These are phyloP conservation scores for Lemur catta DNA, from an alignment of 2,797 vertebrate genomes.

Conservation along the genomic window DNA sequence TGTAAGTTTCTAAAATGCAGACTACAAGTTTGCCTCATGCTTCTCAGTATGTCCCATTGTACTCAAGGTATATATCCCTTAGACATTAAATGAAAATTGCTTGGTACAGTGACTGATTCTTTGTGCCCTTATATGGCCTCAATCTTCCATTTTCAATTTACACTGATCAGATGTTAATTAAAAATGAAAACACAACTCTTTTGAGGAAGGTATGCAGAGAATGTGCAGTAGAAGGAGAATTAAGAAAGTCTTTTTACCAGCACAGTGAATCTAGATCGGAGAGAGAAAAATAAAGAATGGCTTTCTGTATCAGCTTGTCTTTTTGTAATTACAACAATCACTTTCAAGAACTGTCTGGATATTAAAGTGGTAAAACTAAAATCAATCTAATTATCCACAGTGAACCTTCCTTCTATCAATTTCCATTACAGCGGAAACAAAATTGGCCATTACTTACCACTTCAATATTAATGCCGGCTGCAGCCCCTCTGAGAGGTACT, in stretches of 20 bases:
- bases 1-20: not conserved
- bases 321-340: conserved; percentile 71
- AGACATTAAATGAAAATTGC: not conserved
- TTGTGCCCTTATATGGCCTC: not conserved
- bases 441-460: conserved; percentile 62
- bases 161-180: conserved; percentile 5
- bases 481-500: conserved; percentile 57
- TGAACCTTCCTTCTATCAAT: conserved; percentile 75
- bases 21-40: not conserved
- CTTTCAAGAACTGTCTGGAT: conserved; percentile 62
- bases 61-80: not conserved
- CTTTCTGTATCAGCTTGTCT: conserved; percentile 55
- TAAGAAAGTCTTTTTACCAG: conserved; percentile 8
- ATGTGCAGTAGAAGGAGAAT: not conserved
- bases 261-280: not conserved
- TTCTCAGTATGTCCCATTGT: not conserved
- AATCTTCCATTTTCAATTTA: not conserved
- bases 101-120: not conserved
- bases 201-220: not conserved
- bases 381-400: conserved; percentile 77
- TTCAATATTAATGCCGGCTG: conserved; percentile 69
- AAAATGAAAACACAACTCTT: not conserved
- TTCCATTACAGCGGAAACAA: conserved; percentile 69
- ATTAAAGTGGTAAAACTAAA: conserved; percentile 76
- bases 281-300: conserved; percentile 57